Evolutionary conservation across 2,113 vertebrate species (phyloP).

Genomic region (Archocentrus centrarchus): DNA sequence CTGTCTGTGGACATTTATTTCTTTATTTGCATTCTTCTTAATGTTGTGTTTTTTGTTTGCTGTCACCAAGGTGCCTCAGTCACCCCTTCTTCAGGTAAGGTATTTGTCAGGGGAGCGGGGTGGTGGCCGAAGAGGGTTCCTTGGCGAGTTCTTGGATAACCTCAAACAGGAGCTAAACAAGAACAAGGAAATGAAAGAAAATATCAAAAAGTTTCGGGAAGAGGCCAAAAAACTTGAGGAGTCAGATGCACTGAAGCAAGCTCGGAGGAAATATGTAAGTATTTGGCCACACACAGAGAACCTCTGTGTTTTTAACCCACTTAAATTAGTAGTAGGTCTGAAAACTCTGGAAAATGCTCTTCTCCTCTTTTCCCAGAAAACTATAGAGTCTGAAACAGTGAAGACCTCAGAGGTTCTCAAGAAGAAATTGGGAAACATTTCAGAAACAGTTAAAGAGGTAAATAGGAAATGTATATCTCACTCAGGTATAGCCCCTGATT

Average conservation of each 20-base stretch:
- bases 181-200: constrained; percentile 98
- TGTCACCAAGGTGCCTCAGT: constrained; percentile 22
- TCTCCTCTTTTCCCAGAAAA: constrained; percentile 83
- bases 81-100: constrained; percentile 58
- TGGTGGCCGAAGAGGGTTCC: constrained; percentile 89
- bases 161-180: constrained; percentile 94
- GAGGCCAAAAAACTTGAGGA: constrained; percentile 95
- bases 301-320: neutral
- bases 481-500: neutral
- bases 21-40: neutral
- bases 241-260: constrained; percentile 91
- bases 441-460: constrained; percentile 94
- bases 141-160: constrained; percentile 92
- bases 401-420: constrained; percentile 92
- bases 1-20: too few species aligned
- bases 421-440: constrained; percentile 89
- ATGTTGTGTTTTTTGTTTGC: neutral
- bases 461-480: neutral
- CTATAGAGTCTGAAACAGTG: constrained; percentile 93
- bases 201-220: constrained; percentile 92
- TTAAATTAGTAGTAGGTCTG: neutral
- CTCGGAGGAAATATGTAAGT: constrained; percentile 94
- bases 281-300: neutral
- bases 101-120: constrained; percentile 71
- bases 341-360: neutral